Evolutionary conservation across 2,888 invertebrate genomes (phyloP).

Genomic region (Gymnocheta viridis): DNA sequence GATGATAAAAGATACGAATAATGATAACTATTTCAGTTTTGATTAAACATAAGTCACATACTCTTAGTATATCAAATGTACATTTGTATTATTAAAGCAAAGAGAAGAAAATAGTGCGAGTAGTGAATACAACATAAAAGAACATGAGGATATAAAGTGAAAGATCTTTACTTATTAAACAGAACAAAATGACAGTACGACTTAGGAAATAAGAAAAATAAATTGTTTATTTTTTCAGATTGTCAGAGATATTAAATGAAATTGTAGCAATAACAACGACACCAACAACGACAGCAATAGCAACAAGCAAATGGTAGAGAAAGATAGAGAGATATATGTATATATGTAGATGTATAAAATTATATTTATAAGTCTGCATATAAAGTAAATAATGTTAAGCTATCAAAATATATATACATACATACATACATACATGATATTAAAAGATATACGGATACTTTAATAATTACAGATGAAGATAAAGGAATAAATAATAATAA

Average conservation of each 20-base stretch:
- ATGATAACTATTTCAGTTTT: slow-evolving; percentile 30
- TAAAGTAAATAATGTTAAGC: background rate
- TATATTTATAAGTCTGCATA: background rate
- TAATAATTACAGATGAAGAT: background rate
- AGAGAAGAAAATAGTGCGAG: background rate
- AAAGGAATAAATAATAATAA: background rate
- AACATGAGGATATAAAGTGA: background rate
- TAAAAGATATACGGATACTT: too few relatives aligned
- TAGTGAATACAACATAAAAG: background rate
- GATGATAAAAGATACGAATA: slow-evolving; percentile 33
- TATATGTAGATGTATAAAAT: background rate
- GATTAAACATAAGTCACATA: slow-evolving; percentile 10
- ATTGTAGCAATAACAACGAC: slow-evolving; percentile 48
- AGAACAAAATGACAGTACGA: slow-evolving; percentile 25
- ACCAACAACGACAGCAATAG: slow-evolving; percentile 54
- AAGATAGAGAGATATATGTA: background rate
- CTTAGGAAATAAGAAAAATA: slow-evolving; percentile 17
- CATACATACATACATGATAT: too few relatives aligned
- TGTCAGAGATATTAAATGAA: slow-evolving; percentile 41
- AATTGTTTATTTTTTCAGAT: slow-evolving; percentile 7
- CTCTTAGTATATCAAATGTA: background rate
- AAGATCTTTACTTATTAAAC: slow-evolving; percentile 1
- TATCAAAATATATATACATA: background rate
- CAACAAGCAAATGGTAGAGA: slow-evolving; percentile 63
- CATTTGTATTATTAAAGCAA: background rate